Percentiles rank a stretch among this genome's conserved stretches.
These are phyloP conservation scores for Grammomys dolichurus DNA, from an alignment of 2,113 vertebrate genomes.

Conservation along the genomic window DNA sequence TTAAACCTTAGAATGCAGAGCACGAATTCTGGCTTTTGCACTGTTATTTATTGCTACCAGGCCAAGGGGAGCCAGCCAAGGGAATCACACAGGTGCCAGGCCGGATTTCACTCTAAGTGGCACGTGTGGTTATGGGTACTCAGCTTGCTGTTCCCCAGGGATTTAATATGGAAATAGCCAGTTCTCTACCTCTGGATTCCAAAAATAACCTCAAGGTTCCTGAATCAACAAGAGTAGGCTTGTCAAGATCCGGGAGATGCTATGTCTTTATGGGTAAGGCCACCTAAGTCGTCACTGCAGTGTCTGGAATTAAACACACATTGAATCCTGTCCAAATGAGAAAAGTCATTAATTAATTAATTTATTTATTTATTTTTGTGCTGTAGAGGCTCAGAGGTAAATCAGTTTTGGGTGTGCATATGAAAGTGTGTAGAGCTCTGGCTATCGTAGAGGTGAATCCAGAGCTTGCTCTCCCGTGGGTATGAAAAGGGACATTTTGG, in stretches of 20 bases:
- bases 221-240: background rate
- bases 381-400: background rate
- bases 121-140: conserved; percentile 57
- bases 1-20: background rate
- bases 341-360: background rate
- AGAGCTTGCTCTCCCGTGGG: no score
- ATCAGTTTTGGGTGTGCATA: background rate
- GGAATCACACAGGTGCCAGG: conserved; percentile 73
- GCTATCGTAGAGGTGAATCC: fast-evolving
- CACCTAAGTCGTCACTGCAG: background rate
- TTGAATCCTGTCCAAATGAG: background rate
- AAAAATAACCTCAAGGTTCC: conserved; percentile 56
- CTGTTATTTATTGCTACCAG: conserved; percentile 55
- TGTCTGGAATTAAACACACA: background rate
- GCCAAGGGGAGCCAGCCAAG: conserved; percentile 46
- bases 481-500: no score
- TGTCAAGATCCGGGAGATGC: background rate
- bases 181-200: conserved; percentile 45
- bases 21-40: conserved; percentile 42
- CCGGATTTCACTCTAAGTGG: conserved; percentile 34
- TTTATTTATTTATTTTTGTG: background rate
- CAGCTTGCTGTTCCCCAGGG: conserved; percentile 19
- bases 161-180: conserved; percentile 68
- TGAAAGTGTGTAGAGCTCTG: background rate
- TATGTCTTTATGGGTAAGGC: conserved; percentile 8